Base-by-base conservation (phyloP, 2,888 invertebrate genomes). In the Arenicola marina region DNA sequence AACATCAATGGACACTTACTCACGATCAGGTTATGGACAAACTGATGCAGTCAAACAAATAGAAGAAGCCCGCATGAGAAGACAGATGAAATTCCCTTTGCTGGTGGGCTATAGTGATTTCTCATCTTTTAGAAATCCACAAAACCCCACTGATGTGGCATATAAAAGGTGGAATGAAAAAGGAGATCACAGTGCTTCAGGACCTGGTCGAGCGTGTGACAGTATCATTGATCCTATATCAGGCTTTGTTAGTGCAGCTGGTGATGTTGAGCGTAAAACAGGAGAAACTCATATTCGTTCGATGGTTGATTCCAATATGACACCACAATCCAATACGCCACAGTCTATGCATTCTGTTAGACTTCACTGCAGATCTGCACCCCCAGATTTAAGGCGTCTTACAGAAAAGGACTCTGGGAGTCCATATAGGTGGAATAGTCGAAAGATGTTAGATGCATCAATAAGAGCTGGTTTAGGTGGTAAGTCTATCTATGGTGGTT, bases 151-250 rank as follows among this genome's bases (percentile, higher is more conserved):
- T 15, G 61, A 65, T 46, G 45, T 48, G 11, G 72, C 65, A 3
- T 77, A 68, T 59, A 76, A 74, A 56, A 70, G 67, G 56, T 79
- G 75, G 75, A 77, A 81, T 59, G 80, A 80, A 64, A 74, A 74
- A 21, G 81, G 79, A 0, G 78, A 79, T 48, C 68, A 72, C 45
- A 28, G 76, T 33, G 71, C 78, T 1, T 65, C 67, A 32, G 81
- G 77, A 0, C 81, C 81, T 3, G 76, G 68, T 51, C 67, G 81
- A 26, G 69, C 71, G 54, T 79, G 75, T 71, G 81, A 81, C 59
- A 79, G 78, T 61, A 76, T 78, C 48, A 72, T 80, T n/a, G 81
- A 81, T 60, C 81, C 81, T 3, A 74, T 77, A 0, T 80, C 80
- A 15, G 81, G 81, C 1, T 82, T 82, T 68, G 76, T 82, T 2